Evolutionary conservation across 2,888 invertebrate genomes (phyloP), one percentile per base, ranked within the genome.

Genomic region (Cylindroiulus punctatus): DNA sequence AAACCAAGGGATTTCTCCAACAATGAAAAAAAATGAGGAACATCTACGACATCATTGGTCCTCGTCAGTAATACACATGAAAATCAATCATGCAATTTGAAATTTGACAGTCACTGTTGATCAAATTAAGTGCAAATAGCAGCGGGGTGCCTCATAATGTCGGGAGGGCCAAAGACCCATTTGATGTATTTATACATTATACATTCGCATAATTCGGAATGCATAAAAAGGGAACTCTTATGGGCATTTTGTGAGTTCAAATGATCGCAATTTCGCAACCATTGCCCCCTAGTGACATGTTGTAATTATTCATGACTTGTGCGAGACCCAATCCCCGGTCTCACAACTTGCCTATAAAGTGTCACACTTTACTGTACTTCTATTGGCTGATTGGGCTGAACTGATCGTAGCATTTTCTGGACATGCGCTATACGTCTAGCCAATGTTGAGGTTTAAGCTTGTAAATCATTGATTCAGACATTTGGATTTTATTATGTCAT

Each of bases 401-500:
- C 4, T 30, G 76, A 76, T 12, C 14, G 12, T 14, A 76, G 4
- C 4, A 76, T 76, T 76, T 30, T 30, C 30, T 12, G 30, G 76
- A 76, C 76, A 65, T 8, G 22, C 0, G 47, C 47, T 47, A 17
- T 26, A 76, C 76, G 10, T 52, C 52, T 30, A 17, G 32, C 30
- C 8, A 14, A 26, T 17, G 26, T 76, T 30, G 76, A 76, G 76
- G 26, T 26, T 30, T 30, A 76, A 76, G 30, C 76, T 76, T 76
- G 14, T 76, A 76, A 76, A 30, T 76, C 76, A 76, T 76, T 30
- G 76, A 76, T 76, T 76, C 32, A 76, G 76, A 76, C 76, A 76
- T 76, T 76, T 14, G 76, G 76, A 76, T 76, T 76, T 76, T 76
- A 76, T 76, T 76, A 76, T 76, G 76, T 76, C 76, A 32, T 76